Base-by-base conservation (phyloP, 2,797 vertebrate species). In the Periparus ater region DNA sequence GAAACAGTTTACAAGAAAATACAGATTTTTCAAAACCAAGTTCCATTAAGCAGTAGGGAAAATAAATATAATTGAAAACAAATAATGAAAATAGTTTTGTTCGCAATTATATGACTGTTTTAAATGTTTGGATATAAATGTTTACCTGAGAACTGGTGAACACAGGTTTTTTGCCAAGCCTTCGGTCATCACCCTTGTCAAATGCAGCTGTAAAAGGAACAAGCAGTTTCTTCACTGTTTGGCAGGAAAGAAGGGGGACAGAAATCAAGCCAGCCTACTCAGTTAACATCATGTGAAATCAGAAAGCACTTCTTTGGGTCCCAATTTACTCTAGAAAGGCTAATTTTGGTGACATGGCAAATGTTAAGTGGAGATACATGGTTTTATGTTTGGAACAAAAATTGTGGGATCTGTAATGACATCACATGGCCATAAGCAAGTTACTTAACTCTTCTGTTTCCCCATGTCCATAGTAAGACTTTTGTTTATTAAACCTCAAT, bases 81-180 rank as follows among this genome's bases (percentile, higher is more conserved):
- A 36, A 76, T 5, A 14, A 40, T 30, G 21, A 73, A 85, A 60
- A 74, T 40, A 71, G 27, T 47, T 82, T 34, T 61, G 20, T 74
- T 90, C 85, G 40, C 60, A 77, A 62, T 61, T 58, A 84, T 62
- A 7, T 51, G 32, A 62, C 21, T 73, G 81, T 47, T 93, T 90
- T 50, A 34, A 74, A 66, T 65, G 4, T 61, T 86, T 83, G 73
- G 29, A 44, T 74, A 54, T 36, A 58, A 91, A 68, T 32, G 50
- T 91, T 98, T 98, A 99, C 99, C 99, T 99, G 99, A 93, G 99
- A 99, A 97, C 99, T 99, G 88, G 97, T 98, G 96, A 99, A 99
- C 82, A 99, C 93, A 60, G 98, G 99, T 96, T 98, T 99, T 98
- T 98, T 99, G 90, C 98, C 97, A 93, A 99, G 98, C 97, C 98